phyloP scores from a whole-genome alignment of 2,797 vertebrate species.

The Platalea minor region DNA sequence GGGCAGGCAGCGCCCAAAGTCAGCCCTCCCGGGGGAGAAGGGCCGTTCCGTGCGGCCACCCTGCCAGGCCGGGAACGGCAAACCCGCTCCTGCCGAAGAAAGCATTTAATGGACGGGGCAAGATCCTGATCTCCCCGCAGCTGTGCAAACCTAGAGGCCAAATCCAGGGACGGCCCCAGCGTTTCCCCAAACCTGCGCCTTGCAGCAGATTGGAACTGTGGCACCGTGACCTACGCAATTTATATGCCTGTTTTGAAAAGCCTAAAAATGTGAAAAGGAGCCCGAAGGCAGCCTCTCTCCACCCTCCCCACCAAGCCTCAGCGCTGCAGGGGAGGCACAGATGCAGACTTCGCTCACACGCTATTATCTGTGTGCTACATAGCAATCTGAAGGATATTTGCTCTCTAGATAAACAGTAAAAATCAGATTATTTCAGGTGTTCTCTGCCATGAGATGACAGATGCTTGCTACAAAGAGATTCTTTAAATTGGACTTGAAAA shows the following conservation, averaged over 20 bases:
- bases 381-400: neutral
- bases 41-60: neutral
- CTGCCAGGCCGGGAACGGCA: too few species aligned
- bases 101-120: rapidly evolving
- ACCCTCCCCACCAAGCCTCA: neutral
- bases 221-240: neutral
- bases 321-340: neutral
- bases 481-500: slow-evolving; percentile 16
- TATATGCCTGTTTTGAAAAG: neutral
- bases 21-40: rapidly evolving
- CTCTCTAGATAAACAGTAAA: neutral
- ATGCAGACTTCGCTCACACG: rapidly evolving
- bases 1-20: too few species aligned
- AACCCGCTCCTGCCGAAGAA: neutral
- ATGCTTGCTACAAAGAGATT: neutral
- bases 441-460: slow-evolving; percentile 5
- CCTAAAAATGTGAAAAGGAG: neutral
- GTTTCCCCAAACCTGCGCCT: rapidly evolving
- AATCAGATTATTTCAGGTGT: slow-evolving; percentile 26
- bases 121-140: neutral
- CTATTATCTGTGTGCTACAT: neutral
- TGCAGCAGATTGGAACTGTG: neutral
- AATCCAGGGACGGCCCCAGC: rapidly evolving
- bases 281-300: rapidly evolving
- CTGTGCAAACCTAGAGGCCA: neutral